A percentile compares a stretch with the other conserved stretches of the same genome.
These are phyloP conservation scores for Dinoponera quadriceps DNA, from an alignment of 1,140 invertebrate species.

Conservation along the genomic window DNA sequence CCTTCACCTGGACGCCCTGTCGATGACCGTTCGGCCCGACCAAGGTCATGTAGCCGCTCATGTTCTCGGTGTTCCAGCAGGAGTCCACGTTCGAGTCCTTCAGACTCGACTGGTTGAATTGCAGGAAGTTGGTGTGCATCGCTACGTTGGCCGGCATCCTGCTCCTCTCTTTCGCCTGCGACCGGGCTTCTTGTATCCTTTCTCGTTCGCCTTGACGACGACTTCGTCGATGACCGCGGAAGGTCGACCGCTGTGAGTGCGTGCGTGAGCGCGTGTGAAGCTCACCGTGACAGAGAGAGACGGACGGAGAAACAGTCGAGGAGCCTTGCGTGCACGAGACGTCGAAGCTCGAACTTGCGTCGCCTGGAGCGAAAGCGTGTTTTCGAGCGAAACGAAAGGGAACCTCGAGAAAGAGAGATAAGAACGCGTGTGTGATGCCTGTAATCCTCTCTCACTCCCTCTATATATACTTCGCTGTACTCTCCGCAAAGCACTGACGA, in stretches of 20 bases:
- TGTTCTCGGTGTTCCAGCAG: slow-evolving; percentile 87
- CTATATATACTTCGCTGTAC: background rate
- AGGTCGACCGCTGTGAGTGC: slow-evolving; percentile 16
- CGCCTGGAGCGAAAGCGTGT: slow-evolving; percentile 5
- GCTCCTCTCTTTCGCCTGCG: slow-evolving; percentile 3
- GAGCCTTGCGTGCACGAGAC: background rate
- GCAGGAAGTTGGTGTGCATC: slow-evolving; percentile 81
- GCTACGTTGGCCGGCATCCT: slow-evolving; percentile 85
- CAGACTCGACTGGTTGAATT: slow-evolving; percentile 77
- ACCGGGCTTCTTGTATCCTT: background rate
- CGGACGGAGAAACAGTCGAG: background rate
- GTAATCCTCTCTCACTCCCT: background rate
- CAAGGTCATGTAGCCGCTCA: slow-evolving; percentile 88
- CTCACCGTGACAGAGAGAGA: background rate
- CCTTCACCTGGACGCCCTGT: slow-evolving; percentile 88
- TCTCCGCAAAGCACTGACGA: background rate
- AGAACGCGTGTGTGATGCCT: background rate
- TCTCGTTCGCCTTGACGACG: background rate
- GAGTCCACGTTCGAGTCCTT: slow-evolving; percentile 80
- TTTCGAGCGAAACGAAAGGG: slow-evolving; percentile 1
- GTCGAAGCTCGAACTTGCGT: background rate
- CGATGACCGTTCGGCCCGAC: slow-evolving; percentile 87
- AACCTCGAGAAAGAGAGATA: background rate
- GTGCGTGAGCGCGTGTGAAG: background rate
- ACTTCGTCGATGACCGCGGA: slow-evolving; percentile 18